Conservation (phyloP, 2,888 invertebrate species). For the Drosophila koepferae region DNA sequence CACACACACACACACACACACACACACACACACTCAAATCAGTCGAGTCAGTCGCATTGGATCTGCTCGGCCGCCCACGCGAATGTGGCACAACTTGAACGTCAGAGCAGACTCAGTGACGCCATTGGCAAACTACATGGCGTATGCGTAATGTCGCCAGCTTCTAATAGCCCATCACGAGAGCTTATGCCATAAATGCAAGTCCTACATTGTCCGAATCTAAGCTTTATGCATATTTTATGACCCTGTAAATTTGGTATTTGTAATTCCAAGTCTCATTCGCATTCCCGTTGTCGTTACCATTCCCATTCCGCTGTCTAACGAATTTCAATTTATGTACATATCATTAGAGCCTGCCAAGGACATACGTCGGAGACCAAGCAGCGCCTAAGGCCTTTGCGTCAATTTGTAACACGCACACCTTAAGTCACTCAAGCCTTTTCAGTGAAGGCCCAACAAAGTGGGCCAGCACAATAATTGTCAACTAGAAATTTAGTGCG, state of each 20-base stretch:
- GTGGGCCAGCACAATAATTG: slow-evolving; percentile 32
- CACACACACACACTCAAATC: neutral
- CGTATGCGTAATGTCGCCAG: slow-evolving; percentile 52
- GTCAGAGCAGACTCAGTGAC: slow-evolving; percentile 59
- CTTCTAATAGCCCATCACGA: slow-evolving; percentile 20
- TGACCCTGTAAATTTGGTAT: slow-evolving; percentile 33
- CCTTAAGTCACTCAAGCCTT: slow-evolving; percentile 4
- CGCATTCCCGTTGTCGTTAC: slow-evolving; percentile 15
- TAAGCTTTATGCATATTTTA: slow-evolving; percentile 36
- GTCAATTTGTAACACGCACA: slow-evolving; percentile 51
- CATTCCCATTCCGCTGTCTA: slow-evolving; percentile 19
- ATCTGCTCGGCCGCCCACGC: slow-evolving; percentile 8
- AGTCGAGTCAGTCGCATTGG: neutral
- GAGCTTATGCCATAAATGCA: slow-evolving; percentile 50
- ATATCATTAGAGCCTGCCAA: slow-evolving; percentile 48
- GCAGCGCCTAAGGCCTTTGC: slow-evolving; percentile 10
- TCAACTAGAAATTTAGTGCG: slow-evolving; percentile 7
- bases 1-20: slow-evolving; percentile 7
- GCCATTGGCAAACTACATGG: slow-evolving; percentile 44
- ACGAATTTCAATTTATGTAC: slow-evolving; percentile 62
- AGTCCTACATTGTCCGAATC: slow-evolving; percentile 28
- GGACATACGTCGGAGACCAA: slow-evolving; percentile 28
- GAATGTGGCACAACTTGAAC: slow-evolving; percentile 28
- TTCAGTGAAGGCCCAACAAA: slow-evolving; percentile 19
- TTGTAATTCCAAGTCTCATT: slow-evolving; percentile 33